phyloP scores from a whole-genome alignment of 2,797 vertebrate species.

The Gymnothorax reevesii region DNA sequence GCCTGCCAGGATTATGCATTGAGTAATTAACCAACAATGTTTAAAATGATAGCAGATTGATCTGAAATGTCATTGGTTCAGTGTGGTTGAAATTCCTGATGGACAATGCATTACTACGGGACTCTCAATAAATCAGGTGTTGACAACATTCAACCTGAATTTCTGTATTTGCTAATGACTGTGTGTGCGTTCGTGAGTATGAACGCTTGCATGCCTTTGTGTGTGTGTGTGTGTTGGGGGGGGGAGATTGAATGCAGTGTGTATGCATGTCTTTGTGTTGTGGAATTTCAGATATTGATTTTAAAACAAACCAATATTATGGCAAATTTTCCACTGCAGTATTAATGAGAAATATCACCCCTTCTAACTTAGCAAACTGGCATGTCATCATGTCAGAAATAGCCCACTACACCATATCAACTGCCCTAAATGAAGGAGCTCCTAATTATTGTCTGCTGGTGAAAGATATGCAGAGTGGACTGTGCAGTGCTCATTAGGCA shows the following conservation, averaged over 20 bases:
- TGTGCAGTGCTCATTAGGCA: background rate
- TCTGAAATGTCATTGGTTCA: background rate
- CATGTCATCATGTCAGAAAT: constrained; percentile 34
- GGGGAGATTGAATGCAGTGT: too few relatives aligned
- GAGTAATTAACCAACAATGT: background rate
- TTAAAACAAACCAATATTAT: background rate
- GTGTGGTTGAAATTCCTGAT: background rate
- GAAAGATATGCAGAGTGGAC: constrained; percentile 25
- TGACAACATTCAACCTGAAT: background rate
- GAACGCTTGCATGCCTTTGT: too few relatives aligned
- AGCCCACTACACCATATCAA: constrained; percentile 42
- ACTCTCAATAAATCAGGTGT: background rate
- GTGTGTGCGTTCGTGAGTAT: background rate
- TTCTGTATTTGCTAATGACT: background rate
- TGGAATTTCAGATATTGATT: background rate
- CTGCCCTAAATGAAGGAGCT: constrained; percentile 41
- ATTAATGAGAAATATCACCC: constrained; percentile 33
- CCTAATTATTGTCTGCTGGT: constrained; percentile 47
- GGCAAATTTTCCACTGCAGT: constrained; percentile 1
- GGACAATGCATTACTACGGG: background rate
- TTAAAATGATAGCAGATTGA: background rate
- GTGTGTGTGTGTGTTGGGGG: background rate
- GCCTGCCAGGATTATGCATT: background rate
- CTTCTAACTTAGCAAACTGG: constrained; percentile 14
- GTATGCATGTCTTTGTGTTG: background rate